Conservation (phyloP, 2,113 vertebrate genomes). For the sheep (Ovis aries) region DNA sequence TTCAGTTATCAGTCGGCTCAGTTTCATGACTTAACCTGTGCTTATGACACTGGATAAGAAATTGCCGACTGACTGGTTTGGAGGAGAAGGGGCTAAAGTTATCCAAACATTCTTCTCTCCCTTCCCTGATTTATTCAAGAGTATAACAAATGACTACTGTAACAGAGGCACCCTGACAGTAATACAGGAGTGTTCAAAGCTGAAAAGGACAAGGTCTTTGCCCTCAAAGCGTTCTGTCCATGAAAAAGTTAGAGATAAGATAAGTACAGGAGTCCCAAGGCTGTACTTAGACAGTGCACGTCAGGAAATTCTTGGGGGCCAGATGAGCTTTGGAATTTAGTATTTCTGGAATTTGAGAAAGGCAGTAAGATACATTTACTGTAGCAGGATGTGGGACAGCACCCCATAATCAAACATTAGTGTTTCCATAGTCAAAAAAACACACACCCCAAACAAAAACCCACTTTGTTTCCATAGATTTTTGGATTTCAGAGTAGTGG, state of each 20-base stretch:
- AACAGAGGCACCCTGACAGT: neutral
- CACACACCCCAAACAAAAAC: neutral
- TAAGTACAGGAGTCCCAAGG: neutral
- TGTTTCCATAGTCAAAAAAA: neutral
- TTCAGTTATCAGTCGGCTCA: neutral
- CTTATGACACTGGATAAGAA: neutral
- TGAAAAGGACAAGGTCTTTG: conserved; percentile 31
- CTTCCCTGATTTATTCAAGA: neutral
- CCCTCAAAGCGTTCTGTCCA: neutral
- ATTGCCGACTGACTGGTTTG: neutral
- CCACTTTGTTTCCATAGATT: neutral
- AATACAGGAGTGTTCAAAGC: conserved; percentile 8
- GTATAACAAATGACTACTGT: neutral
- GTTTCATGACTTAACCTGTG: neutral
- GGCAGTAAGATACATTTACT: neutral
- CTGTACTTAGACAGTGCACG: neutral
- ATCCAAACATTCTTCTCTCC: neutral
- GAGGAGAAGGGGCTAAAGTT: neutral
- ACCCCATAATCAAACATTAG: neutral
- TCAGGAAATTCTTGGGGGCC: neutral
- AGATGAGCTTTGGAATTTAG: neutral
- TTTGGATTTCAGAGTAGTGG: neutral
- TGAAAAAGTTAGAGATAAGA: neutral
- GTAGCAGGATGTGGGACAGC: neutral
- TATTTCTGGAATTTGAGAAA: neutral